Evolutionary conservation across 2,888 invertebrate genomes (phyloP).

Genomic region (Petrophora chlorosata): DNA sequence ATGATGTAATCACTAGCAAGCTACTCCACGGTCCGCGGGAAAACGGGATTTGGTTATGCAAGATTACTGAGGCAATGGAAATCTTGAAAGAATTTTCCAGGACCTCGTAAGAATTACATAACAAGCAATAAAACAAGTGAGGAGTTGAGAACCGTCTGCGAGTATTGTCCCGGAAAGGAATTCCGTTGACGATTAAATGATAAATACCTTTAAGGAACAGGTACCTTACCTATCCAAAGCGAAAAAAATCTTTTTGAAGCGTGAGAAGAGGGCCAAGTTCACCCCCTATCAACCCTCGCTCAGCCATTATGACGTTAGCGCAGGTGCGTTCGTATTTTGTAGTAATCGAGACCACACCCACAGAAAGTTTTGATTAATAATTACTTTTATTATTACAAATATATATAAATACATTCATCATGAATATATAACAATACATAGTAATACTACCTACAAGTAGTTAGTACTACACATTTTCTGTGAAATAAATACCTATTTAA

Average conservation of each 20-base stretch:
- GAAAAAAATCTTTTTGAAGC: constrained; percentile 40
- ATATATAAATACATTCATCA: no score
- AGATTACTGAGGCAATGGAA: neutral
- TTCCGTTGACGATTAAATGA: constrained; percentile 16
- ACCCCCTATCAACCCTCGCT: constrained; percentile 51
- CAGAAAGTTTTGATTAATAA: no score
- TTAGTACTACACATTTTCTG: no score
- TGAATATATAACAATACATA: no score
- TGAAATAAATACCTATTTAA: no score
- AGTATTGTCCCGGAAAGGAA: constrained; percentile 15
- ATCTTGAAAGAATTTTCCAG: no score
- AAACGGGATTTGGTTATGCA: constrained; percentile 16
- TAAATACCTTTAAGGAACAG: constrained; percentile 6
- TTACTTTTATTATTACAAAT: constrained; percentile 35
- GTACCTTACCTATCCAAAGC: constrained; percentile 37
- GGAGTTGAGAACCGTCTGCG: no score
- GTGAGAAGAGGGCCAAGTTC: constrained; percentile 60
- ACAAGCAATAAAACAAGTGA: no score
- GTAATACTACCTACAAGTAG: no score
- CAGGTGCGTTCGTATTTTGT: constrained; percentile 41
- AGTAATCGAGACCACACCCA: constrained; percentile 32
- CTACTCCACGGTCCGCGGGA: constrained; percentile 5
- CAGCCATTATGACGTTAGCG: constrained; percentile 48
- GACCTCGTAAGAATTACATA: no score
- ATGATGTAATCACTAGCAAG: constrained; percentile 39